Base-by-base conservation (phyloP, 2,888 invertebrate genomes). In the Platycnemis pennipes region DNA sequence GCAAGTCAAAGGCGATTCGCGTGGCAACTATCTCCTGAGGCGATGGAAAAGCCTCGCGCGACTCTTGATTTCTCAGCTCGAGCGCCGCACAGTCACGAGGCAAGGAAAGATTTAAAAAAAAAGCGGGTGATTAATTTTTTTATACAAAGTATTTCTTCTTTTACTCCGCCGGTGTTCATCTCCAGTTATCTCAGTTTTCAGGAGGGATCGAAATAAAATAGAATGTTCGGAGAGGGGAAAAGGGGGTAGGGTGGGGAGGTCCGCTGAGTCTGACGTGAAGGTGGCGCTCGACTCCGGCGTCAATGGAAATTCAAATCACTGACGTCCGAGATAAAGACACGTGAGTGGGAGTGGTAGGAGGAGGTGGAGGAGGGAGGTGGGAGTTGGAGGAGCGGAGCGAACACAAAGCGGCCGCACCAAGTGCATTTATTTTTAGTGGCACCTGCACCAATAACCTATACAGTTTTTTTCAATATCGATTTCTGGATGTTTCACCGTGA, bases 261-360 rank as follows among this genome's bases (percentile, higher is more conserved):
- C 37, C 13, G 37, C 1, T 13, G 63, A 26, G n/a, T 63, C 63
- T 77, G 77, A 77, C 77, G 77, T 37, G 77, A 77, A n/a, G 77
- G 8, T 77, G 77, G 31, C 31, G 13, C 37, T 77, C 16, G 13
- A 13, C 26, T 26, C 16, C 77, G 13, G 77, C 77, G 77, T 77
- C 77, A 77, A 77, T 77, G 77, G 77, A 77, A 77, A 77, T 77
- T 77, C 77, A 77, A 77, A 77, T 77, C 77, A 37, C 13, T 37
- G 77, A 77, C 77, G 77, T 77, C 37, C 77, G 13, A 77, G 77
- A 77, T 77, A 77, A 77, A 13, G 69, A 69, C 77, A 77, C 77
- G 77, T 77, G 37, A 11, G 22, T 13, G 8, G 77, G 77, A 37
- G 11, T 2, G 77, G 77, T 49, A 16, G 77, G 31, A 16, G 31